Evolutionary conservation across 37 sponge, comb jelly and placozoan genomes (phyloP).

Genomic region (Spongia lamella): DNA sequence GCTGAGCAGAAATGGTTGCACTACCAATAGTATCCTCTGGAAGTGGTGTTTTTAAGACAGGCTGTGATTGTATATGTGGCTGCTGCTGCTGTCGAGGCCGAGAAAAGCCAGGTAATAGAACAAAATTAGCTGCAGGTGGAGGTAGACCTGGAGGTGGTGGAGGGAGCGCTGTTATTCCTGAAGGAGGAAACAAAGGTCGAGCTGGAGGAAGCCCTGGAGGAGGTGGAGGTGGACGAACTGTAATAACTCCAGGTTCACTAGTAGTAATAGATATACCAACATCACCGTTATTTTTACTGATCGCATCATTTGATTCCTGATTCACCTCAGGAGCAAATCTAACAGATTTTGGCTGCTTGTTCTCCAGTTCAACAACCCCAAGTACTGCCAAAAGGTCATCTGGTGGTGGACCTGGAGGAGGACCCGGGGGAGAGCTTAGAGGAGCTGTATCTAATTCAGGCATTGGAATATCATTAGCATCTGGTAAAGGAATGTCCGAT

Average conservation of each 20-base stretch:
- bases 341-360: background rate
- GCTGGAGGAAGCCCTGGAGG: constrained; percentile 46
- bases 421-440: constrained; percentile 51
- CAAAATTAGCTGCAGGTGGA: constrained; percentile 17
- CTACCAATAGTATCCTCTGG: background rate
- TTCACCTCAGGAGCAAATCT: constrained; percentile 19
- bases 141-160: constrained; percentile 47
- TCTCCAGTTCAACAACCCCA: constrained; percentile 18
- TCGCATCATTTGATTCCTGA: constrained; percentile 13
- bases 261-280: background rate
- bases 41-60: constrained; percentile 45
- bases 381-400: constrained; percentile 31
- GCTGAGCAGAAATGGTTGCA: constrained; percentile 84
- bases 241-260: background rate
- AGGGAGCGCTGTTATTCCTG: constrained; percentile 21
- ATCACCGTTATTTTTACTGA: constrained; percentile 16
- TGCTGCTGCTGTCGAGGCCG: no score
- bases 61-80: constrained; percentile 68
- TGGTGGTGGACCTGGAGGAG: constrained; percentile 78
- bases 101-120: constrained; percentile 6
- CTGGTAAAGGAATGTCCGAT: constrained; percentile 76
- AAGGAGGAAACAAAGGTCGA: constrained; percentile 3
- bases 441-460: constrained; percentile 41
- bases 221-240: constrained; percentile 12
- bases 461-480: constrained; percentile 62